These are phyloP conservation scores for Laspeyria flexula DNA, from an alignment of 2,888 invertebrate species.

Conservation along the genomic window DNA sequence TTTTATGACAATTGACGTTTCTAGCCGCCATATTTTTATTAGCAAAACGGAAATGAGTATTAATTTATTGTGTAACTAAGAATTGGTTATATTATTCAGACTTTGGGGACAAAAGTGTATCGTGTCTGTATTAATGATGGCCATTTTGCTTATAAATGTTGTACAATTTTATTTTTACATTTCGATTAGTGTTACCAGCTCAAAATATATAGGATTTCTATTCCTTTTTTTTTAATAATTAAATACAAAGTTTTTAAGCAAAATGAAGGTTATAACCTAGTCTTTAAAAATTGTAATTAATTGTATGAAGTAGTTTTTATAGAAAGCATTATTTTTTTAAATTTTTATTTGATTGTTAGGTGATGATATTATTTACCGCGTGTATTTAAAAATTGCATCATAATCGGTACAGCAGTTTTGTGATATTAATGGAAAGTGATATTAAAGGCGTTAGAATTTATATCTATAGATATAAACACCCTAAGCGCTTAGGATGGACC, in stretches of 20 bases:
- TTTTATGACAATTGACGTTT: no score
- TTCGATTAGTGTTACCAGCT: not conserved
- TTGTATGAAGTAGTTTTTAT: conserved; percentile 43
- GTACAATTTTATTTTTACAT: conserved; percentile 3
- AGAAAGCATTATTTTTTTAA: not conserved
- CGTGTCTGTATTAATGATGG: conserved; percentile 38
- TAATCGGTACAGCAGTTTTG: conserved; percentile 16
- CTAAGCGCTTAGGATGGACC: conserved; percentile 59
- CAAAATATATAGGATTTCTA: not conserved
- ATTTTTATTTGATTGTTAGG: no score
- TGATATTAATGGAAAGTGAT: conserved; percentile 27
- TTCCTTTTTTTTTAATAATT: not conserved
- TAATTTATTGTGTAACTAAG: not conserved
- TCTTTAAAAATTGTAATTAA: conserved; percentile 40
- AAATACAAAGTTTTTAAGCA: conserved; percentile 33
- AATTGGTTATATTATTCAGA: not conserved
- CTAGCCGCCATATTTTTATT: no score
- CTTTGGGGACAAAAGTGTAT: conserved; percentile 25
- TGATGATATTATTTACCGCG: no score
- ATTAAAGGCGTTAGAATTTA: conserved; percentile 71
- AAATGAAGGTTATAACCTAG: conserved; percentile 42
- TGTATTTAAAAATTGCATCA: conserved; percentile 10
- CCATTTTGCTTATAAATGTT: conserved; percentile 34
- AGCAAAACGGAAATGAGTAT: no score
- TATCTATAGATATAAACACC: conserved; percentile 75